Conservation (phyloP, 2,888 invertebrate genomes). For the Drosophila dives region DNA sequence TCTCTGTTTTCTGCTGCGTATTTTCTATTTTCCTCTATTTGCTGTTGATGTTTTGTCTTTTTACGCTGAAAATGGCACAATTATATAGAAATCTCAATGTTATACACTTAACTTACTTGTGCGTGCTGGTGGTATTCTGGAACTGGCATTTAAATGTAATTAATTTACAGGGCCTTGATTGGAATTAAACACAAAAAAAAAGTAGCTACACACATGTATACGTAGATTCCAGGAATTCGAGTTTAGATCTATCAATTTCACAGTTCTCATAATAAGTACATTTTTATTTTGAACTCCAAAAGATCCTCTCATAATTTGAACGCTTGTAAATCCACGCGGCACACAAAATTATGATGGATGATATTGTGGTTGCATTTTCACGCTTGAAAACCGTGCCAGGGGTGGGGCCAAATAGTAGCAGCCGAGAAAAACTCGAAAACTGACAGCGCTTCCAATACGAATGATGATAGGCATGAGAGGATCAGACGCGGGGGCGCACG, state of each 20-base stretch:
- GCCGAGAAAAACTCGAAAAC: conserved; percentile 56
- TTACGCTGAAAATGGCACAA: conserved; percentile 71
- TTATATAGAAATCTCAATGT: conserved; percentile 58
- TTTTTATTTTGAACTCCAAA: conserved; percentile 20
- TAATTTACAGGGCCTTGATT: conserved; percentile 61
- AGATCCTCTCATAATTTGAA: conserved; percentile 72
- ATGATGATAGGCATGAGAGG: conserved; percentile 42
- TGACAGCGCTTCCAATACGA: conserved; percentile 66
- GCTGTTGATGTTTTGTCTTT: conserved; percentile 43
- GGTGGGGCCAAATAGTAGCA: conserved; percentile 48
- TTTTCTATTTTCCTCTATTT: conserved; percentile 25
- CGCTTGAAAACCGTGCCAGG: conserved; percentile 53
- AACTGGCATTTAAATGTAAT: conserved; percentile 64
- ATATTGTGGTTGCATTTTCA: conserved; percentile 68
- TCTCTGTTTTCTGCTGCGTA: neutral
- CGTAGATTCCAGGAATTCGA: conserved; percentile 52
- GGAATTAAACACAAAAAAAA: conserved; percentile 15
- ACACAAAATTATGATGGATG: conserved; percentile 77
- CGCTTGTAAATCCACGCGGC: conserved; percentile 81
- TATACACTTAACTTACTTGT: neutral
- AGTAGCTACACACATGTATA: neutral
- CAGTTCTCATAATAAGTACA: conserved; percentile 63
- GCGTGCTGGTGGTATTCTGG: conserved; percentile 34
- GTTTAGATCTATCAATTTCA: conserved; percentile 69
- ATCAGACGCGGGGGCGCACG: conserved; percentile 56